A percentile compares a stretch with the other conserved stretches of the same genome.
Conservation (phyloP, 2,888 invertebrate genomes). For the Ceramica pisi region DNA sequence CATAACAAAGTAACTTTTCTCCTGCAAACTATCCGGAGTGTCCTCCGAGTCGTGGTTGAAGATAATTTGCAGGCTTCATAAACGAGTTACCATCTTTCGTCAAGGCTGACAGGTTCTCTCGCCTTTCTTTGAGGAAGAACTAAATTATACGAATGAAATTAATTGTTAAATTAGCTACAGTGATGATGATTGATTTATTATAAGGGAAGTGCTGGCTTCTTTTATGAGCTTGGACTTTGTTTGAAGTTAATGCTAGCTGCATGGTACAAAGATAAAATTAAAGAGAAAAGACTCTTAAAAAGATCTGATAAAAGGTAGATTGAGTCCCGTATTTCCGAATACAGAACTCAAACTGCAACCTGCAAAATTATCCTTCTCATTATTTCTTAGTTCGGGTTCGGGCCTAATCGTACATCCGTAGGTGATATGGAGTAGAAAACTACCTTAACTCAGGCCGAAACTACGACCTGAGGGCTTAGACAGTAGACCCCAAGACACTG, state of each 20-base stretch:
- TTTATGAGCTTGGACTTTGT: neutral
- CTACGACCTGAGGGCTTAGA: too few species aligned
- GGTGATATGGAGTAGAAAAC: too few species aligned
- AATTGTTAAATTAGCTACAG: conserved; percentile 21
- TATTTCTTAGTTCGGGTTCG: too few species aligned
- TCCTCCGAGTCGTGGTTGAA: conserved; percentile 7
- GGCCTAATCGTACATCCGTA: too few species aligned
- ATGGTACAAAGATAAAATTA: too few species aligned
- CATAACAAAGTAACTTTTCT: neutral
- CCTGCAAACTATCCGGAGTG: neutral
- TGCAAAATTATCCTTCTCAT: too few species aligned
- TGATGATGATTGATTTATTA: conserved; percentile 17
- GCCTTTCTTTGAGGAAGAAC: conserved; percentile 6
- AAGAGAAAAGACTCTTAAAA: too few species aligned
- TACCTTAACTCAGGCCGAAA: too few species aligned
- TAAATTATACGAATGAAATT: conserved; percentile 14
- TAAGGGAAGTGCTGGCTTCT: neutral
- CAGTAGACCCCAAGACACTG: too few species aligned
- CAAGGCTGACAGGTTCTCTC: conserved; percentile 12
- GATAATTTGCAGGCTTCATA: conserved; percentile 34
- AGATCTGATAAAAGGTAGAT: too few species aligned
- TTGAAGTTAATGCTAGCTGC: neutral
- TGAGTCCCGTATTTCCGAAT: too few species aligned
- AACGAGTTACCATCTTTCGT: conserved; percentile 25
- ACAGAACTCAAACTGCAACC: too few species aligned